A percentile compares a stretch with the other conserved stretches of the same genome.
Conservation (phyloP, 2,113 vertebrate genomes). For the Psittacus erithacus region DNA sequence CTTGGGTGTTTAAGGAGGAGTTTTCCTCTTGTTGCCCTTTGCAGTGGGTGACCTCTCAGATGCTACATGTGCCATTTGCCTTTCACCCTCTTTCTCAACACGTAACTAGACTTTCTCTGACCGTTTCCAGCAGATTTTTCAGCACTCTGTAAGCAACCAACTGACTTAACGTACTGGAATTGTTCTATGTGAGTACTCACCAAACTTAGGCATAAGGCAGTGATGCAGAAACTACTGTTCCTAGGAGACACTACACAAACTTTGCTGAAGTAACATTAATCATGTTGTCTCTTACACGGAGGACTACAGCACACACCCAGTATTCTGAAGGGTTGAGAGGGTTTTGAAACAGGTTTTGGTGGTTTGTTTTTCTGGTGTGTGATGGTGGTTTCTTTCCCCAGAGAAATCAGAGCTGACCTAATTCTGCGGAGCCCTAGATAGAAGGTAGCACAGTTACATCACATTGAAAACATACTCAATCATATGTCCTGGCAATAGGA, state of each 20-base stretch:
- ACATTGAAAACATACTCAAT: not conserved
- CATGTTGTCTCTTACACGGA: rapidly evolving
- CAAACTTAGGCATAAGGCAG: not conserved
- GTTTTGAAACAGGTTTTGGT: not conserved
- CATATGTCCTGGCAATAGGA: not conserved
- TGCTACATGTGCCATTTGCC: not conserved
- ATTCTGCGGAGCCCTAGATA: not conserved
- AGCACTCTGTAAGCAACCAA: not conserved
- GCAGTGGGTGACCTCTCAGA: not conserved
- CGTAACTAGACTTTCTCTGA: not conserved
- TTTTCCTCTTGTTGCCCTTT: not conserved
- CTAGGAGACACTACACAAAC: not conserved
- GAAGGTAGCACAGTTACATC: not conserved
- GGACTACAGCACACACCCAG: not conserved
- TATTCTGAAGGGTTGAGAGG: not conserved
- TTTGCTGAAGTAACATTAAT: not conserved
- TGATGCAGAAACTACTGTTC: not conserved
- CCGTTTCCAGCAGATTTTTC: not conserved
- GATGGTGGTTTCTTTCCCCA: not conserved
- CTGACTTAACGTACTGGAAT: not conserved
- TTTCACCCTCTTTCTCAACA: not conserved
- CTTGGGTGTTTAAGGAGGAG: not conserved
- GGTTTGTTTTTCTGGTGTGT: not conserved
- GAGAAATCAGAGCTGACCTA: not conserved
- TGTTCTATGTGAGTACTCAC: not conserved